Conservation (phyloP, 2,888 invertebrate genomes). For the Lasioglossum morio region DNA sequence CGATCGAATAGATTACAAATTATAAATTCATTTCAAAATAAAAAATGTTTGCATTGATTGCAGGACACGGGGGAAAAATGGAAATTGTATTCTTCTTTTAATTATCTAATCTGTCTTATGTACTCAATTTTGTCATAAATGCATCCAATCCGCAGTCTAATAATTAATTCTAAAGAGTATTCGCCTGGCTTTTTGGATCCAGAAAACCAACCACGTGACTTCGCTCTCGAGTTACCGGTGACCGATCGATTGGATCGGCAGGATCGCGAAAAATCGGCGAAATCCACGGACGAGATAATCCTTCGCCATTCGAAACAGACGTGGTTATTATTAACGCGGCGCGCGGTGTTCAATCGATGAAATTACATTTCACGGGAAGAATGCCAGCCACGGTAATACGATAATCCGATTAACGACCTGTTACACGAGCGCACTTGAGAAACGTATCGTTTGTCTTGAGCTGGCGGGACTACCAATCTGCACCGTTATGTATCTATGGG, state of each 20-base stretch:
- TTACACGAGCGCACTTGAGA: constrained; percentile 64
- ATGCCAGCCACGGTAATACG: constrained; percentile 63
- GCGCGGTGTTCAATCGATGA: constrained; percentile 59
- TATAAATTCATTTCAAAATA: no score
- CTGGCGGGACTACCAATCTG: constrained; percentile 43
- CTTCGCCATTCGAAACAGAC: constrained; percentile 33
- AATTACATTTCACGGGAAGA: constrained; percentile 69
- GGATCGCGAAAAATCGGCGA: neutral
- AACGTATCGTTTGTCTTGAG: constrained; percentile 65
- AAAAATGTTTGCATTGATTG: no score
- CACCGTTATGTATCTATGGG: constrained; percentile 44
- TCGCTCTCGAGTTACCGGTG: neutral
- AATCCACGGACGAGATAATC: constrained; percentile 42
- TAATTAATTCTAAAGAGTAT: neutral
- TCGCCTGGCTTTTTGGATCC: neutral
- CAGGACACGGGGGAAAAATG: no score
- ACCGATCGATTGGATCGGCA: neutral
- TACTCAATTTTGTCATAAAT: no score
- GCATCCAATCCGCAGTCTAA: no score
- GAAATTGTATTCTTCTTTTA: no score
- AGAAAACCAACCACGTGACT: neutral
- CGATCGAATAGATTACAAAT: no score
- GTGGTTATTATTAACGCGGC: constrained; percentile 58
- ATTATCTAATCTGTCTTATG: no score
- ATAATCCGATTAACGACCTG: constrained; percentile 72